Percentiles rank a stretch among this genome's conserved stretches.
Evolutionary conservation across 2,888 invertebrate genomes (phyloP).

Genomic region (Saturnia pavonia): DNA sequence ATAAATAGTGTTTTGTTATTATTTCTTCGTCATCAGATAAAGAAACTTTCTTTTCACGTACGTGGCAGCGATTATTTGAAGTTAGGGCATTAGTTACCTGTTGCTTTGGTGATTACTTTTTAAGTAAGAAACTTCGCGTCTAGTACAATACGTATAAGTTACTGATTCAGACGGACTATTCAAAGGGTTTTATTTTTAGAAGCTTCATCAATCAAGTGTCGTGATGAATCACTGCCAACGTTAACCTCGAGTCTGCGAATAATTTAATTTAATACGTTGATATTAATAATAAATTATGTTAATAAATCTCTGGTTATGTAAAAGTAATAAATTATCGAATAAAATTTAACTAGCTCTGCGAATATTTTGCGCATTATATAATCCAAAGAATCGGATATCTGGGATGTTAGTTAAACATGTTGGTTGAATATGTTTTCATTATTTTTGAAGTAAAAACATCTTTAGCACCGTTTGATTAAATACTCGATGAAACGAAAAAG

Average conservation of each 20-base stretch:
- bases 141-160: not conserved
- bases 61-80: too few species aligned
- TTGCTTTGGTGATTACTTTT: not conserved
- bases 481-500: too few species aligned
- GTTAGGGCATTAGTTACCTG: too few species aligned
- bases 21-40: too few species aligned
- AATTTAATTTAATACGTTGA: not conserved
- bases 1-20: too few species aligned
- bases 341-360: not conserved
- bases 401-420: too few species aligned
- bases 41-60: too few species aligned
- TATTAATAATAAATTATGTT: not conserved
- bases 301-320: not conserved
- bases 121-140: not conserved
- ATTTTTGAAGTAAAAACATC: too few species aligned
- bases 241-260: slow-evolving; percentile 35
- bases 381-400: too few species aligned
- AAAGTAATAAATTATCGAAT: not conserved
- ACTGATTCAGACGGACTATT: not conserved
- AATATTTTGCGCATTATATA: too few species aligned
- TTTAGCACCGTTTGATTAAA: too few species aligned
- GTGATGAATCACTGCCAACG: slow-evolving; percentile 42
- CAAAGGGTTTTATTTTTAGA: slow-evolving; percentile 22
- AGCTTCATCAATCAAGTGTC: slow-evolving; percentile 40
- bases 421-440: too few species aligned